Percentiles rank a stretch among this genome's conserved stretches.
phyloP scores from a whole-genome alignment of 2,113 vertebrate genomes.

The Phasianus colchicus region DNA sequence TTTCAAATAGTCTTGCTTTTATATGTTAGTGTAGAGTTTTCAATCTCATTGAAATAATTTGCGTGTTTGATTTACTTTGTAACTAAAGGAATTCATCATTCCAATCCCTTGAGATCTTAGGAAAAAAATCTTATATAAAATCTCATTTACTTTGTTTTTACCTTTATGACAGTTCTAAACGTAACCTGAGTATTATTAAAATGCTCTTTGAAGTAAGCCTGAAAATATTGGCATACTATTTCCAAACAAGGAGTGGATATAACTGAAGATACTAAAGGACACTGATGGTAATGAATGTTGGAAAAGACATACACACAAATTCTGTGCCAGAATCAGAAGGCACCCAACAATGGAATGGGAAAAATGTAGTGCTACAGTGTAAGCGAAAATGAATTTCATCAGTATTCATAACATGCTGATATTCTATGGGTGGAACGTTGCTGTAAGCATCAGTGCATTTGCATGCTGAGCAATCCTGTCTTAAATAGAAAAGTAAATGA shows the following conservation, averaged over 20 bases:
- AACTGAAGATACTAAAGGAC: neutral
- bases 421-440: constrained; percentile 1
- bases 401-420: constrained; percentile 57
- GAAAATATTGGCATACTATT: constrained; percentile 26
- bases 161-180: neutral
- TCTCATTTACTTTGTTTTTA: constrained; percentile 42
- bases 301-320: neutral
- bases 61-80: constrained; percentile 11
- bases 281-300: neutral
- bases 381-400: constrained; percentile 48
- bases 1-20: neutral
- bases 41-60: neutral
- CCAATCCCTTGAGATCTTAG: neutral
- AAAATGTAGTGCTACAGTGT: neutral
- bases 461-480: constrained; percentile 25
- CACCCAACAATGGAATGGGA: neutral
- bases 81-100: constrained; percentile 3
- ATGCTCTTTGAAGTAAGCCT: constrained; percentile 29
- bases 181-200: constrained; percentile 23
- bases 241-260: neutral
- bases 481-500: constrained; percentile 62
- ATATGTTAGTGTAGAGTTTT: neutral
- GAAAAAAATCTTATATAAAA: constrained; percentile 36
- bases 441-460: constrained; percentile 35
- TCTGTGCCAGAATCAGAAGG: neutral